Percentiles rank a stretch among this genome's conserved stretches.
Conservation (phyloP, 2,797 vertebrate genomes). For the Hoplostethus atlanticus region DNA sequence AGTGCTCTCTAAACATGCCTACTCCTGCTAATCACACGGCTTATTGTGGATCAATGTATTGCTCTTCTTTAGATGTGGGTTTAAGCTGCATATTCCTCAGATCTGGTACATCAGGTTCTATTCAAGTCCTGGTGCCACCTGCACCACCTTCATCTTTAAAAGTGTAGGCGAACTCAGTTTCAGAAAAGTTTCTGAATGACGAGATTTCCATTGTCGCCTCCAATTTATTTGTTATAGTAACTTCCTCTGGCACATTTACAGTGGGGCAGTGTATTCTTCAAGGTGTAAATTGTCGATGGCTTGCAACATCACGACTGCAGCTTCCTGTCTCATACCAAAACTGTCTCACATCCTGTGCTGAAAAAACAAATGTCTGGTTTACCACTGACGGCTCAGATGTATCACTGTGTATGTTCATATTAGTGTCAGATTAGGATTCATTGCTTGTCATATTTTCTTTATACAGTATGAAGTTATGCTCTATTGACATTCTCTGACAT, state of each 20-base stretch:
- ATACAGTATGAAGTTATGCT: background rate
- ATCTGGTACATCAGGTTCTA: background rate
- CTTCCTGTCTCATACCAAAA: conserved; percentile 59
- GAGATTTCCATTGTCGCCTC: too few species aligned
- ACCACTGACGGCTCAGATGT: background rate
- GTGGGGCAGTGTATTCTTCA: background rate
- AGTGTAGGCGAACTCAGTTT: background rate
- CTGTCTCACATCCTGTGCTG: conserved; percentile 39
- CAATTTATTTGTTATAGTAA: background rate
- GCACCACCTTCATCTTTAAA: too few species aligned
- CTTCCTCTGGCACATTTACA: conserved; percentile 4
- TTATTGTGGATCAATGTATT: background rate
- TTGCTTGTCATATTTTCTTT: background rate
- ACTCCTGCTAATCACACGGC: background rate
- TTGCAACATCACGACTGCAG: conserved; percentile 26
- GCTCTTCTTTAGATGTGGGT: background rate
- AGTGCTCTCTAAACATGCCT: background rate
- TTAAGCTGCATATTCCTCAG: background rate
- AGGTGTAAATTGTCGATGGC: background rate
- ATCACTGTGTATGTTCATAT: background rate
- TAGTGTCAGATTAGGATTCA: background rate
- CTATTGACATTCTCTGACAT: background rate
- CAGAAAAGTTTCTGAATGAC: background rate
- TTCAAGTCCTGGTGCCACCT: too few species aligned
- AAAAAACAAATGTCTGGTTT: conserved; percentile 7